phyloP scores from a whole-genome alignment of 1,140 invertebrate genomes.

The Aphis gossypii region DNA sequence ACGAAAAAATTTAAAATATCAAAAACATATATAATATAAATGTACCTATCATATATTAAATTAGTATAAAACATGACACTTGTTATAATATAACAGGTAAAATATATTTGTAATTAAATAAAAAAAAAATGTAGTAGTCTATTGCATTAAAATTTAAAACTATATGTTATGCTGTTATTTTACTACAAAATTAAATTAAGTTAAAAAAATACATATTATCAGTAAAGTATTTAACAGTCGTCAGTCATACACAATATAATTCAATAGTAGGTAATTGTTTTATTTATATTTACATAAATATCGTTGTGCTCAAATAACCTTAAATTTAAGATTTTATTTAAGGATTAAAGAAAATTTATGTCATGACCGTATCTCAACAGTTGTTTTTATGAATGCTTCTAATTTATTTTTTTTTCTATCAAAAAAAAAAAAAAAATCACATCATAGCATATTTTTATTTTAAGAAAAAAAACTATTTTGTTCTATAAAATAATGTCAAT shows the following conservation, averaged over 20 bases:
- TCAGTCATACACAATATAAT: not conserved
- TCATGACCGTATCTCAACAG: slow-evolving; percentile 49
- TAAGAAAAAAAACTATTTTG: not conserved
- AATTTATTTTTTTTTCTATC: not conserved
- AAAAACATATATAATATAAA: not conserved
- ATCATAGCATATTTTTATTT: slow-evolving; percentile 4
- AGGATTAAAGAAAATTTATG: slow-evolving; percentile 16
- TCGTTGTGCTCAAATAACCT: slow-evolving; percentile 26
- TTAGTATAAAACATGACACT: not conserved
- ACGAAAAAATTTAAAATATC: not conserved
- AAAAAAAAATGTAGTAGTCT: not conserved
- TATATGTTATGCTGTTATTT: not conserved
- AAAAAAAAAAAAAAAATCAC: not conserved
- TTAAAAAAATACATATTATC: not conserved
- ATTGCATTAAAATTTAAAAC: not conserved
- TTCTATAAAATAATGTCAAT: not conserved
- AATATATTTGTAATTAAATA: not conserved
- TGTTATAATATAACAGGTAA: not conserved
- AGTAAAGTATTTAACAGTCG: not conserved
- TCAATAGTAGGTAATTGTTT: slow-evolving; percentile 23
- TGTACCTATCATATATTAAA: too few relatives aligned
- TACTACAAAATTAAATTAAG: not conserved
- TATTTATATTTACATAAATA: slow-evolving; percentile 1
- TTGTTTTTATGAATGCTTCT: not conserved
- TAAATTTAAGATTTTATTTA: slow-evolving; percentile 27